Evolutionary conservation across 2,797 vertebrate species (phyloP), one percentile per base, ranked within the genome.

Genomic region (Lagocephalus sceleratus): DNA sequence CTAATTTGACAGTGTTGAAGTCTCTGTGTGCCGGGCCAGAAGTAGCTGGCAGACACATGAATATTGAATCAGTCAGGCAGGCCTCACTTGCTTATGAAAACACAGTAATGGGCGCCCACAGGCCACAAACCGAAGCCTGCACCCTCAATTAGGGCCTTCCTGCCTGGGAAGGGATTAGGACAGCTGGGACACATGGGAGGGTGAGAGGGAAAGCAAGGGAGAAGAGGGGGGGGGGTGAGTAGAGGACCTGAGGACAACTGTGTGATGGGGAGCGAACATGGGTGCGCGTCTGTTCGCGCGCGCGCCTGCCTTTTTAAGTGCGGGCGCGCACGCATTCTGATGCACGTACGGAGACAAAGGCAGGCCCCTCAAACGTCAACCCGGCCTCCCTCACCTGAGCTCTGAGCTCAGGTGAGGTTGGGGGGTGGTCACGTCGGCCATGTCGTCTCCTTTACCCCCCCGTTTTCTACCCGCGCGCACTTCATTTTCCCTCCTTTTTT

Each of bases 11-110:
- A 91, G 85, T 76, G 88, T 76, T 85, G 80, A 84, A 86, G 86
- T 87, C 82, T 90, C 74, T 84, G 87, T 79, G 82, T 89, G 87
- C 81, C 83, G 86, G 87, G 86, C 86, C 88, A 82, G 88, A 83
- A 90, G 91, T 92, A 92, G 91, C 91, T 92, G 88, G 91, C 89
- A 92, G 91, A 91, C 90, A 92, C 90, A 92, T 92, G 91, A 92
- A 92, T 92, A 92, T 92, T 92, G 91, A 92, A 92, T 92, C 88
- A 92, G 90, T 90, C 90, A 90, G 87, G 85, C 89, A 91, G 90
- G 86, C 90, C 91, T 91, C 91, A 90, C 91, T 92, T 92, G 90
- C 91, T 92, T 92, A 92, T 92, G 88, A 92, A 92, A 92, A 92
- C 91, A 92, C 88, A 91, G 89, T 92, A 92, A 92, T 92, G 88